Evolutionary conservation across 2,797 vertebrate genomes (phyloP).

Genomic region (Gephyroberyx darwinii): DNA sequence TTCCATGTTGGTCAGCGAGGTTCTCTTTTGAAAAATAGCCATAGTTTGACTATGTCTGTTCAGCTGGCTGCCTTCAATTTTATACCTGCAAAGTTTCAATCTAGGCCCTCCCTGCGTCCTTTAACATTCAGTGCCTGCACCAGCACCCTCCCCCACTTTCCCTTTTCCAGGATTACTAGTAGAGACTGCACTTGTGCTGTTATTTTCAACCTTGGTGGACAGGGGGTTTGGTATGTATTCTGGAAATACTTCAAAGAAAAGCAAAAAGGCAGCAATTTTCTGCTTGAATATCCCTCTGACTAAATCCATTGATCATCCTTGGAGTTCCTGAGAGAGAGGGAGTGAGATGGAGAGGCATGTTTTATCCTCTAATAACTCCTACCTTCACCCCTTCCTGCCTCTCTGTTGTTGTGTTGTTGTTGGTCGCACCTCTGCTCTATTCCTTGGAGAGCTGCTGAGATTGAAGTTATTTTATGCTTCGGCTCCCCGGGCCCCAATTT

Average conservation of each 20-base stretch:
- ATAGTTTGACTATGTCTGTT: conserved; percentile 76
- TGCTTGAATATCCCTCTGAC: conserved; percentile 99
- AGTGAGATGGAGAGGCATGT: conserved; percentile 91
- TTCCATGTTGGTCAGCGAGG: conserved; percentile 64
- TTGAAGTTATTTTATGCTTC: conserved; percentile 99
- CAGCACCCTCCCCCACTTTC: conserved; percentile 63
- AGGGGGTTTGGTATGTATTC: conserved; percentile 80
- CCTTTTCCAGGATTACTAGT: conserved; percentile 78
- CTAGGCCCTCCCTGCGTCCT: conserved; percentile 78
- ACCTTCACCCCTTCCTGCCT: conserved; percentile 92
- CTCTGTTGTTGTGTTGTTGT: conserved; percentile 94
- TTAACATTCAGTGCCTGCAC: conserved; percentile 76
- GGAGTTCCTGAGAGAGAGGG: conserved; percentile 95
- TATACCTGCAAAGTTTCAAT: conserved; percentile 88
- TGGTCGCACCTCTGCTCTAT: conserved; percentile 91
- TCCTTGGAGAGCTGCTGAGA: conserved; percentile 94
- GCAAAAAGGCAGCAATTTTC: conserved; percentile 99
- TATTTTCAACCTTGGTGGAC: conserved; percentile 84
- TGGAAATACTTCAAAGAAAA: conserved; percentile 94
- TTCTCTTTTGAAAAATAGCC: conserved; percentile 78
- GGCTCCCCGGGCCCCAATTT: conserved; percentile 97
- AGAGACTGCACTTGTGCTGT: conserved; percentile 79
- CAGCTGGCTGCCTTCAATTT: conserved; percentile 87
- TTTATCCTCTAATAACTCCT: conserved; percentile 99
- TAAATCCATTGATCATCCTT: conserved; percentile 99